Base-by-base conservation (phyloP, 2,797 vertebrate species). In the Hydrolagus colliei region DNA sequence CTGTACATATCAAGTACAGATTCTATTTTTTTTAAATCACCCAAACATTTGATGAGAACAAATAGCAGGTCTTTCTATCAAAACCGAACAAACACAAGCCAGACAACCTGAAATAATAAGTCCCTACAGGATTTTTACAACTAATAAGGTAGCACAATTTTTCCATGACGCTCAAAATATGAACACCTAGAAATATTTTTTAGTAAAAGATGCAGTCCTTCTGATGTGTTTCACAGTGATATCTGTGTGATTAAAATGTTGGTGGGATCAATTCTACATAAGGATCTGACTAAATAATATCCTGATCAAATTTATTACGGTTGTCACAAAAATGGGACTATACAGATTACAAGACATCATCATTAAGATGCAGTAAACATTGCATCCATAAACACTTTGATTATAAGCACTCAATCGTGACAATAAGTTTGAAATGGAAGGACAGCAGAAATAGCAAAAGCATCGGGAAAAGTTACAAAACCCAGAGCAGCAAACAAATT, bases 301-400 rank as follows among this genome's bases (percentile, higher is more conserved):
- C 77, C 27, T 62, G 22, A 41, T 77, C 52, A 77, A 20, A 79
- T 63, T 79, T 79, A 79, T 79, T 79, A 79, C 27, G 20, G 18
- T 41, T 20, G 52, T 41, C n/a, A 41, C 62, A 41, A 22, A 22
- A 79, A 79, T 62, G 0, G 62, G 77, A 62, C n/a, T 9, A 2
- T 13, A n/a, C 77, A 79, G 61, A 62, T 63, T 22, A 63, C 63
- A 65, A 79, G 59, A 65, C 16, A 63, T 79, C 16, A 63, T 79
- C 13, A 77, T 77, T 20, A 77, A 77, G 75, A 77, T 52, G 20
- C 11, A 79, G 63, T 79, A 32, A 27, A 65, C 62, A 22, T 79
- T 63, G 10, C 41, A 77, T 13, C 63, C n/a, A 27, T 59, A 63
- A 62, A 16, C 41, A n/a, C n/a, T 52, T 52, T 79, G 61, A 22